phyloP scores from a whole-genome alignment of 2,797 vertebrate species.

The Phrynocephalus guinanensis region DNA sequence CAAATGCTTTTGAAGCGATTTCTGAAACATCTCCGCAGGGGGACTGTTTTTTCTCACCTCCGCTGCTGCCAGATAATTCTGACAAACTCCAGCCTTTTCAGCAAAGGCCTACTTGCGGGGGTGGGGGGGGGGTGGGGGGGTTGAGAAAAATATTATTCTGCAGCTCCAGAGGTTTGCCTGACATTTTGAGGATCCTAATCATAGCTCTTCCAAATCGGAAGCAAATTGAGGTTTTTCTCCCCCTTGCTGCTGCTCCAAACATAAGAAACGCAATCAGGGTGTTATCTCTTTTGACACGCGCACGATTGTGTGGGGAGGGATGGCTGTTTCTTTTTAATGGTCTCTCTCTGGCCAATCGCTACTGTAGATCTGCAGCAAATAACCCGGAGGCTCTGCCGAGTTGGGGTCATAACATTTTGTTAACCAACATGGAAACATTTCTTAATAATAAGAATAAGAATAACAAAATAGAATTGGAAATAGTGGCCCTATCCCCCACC shows the following conservation, averaged over 20 bases:
- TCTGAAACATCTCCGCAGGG: not conserved
- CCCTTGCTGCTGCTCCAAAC: not conserved
- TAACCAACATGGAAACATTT: slow-evolving; percentile 7
- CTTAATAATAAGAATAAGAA: too few species aligned
- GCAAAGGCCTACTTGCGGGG: not conserved
- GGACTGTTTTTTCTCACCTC: too few species aligned
- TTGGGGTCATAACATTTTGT: not conserved
- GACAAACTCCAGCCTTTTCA: not conserved
- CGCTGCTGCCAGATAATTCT: not conserved
- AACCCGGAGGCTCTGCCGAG: not conserved
- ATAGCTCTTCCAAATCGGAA: not conserved
- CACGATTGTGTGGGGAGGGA: not conserved
- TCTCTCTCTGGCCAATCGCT: not conserved
- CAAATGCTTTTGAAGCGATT: not conserved
- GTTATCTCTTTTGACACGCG: not conserved
- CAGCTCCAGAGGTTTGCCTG: not conserved
- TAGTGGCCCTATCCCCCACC: rapidly evolving
- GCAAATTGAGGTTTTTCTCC: not conserved
- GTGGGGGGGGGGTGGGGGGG: too few species aligned
- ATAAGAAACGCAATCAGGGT: not conserved
- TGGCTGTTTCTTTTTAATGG: not conserved
- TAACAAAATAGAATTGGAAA: not conserved
- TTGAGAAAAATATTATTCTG: not conserved
- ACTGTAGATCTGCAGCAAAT: slow-evolving; percentile 30
- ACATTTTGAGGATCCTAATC: not conserved